Evolutionary conservation across 2,797 vertebrate species (phyloP).

Genomic region (Poecilia picta): DNA sequence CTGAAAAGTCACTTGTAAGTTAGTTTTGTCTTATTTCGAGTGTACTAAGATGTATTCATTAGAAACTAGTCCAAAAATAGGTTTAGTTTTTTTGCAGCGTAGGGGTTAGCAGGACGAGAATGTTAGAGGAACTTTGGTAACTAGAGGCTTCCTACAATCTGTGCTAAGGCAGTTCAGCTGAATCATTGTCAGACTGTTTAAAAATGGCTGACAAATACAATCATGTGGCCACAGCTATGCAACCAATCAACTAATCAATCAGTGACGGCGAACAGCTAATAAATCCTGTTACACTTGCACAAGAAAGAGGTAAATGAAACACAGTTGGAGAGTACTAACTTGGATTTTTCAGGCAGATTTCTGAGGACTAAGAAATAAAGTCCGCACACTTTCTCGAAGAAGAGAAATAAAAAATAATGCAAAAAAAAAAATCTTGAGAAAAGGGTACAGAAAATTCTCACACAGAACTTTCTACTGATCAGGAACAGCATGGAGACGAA

Average conservation of each 20-base stretch:
- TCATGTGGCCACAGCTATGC: conserved; percentile 33
- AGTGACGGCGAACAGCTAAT: conserved; percentile 18
- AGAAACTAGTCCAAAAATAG: too few relatives aligned
- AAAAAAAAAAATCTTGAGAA: conserved; percentile 14
- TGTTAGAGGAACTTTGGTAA: conserved; percentile 77
- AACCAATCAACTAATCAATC: conserved; percentile 22
- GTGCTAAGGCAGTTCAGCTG: conserved; percentile 23
- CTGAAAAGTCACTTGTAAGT: too few relatives aligned
- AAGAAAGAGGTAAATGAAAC: conserved; percentile 11
- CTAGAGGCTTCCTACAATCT: conserved; percentile 50
- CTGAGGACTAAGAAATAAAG: neutral
- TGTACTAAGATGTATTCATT: too few relatives aligned
- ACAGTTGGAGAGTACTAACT: neutral
- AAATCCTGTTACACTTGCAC: conserved; percentile 3
- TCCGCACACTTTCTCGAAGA: conserved; percentile 16
- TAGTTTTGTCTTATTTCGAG: too few relatives aligned
- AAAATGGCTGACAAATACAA: conserved; percentile 47
- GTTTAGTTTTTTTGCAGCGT: too few relatives aligned
- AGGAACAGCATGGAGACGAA: conserved; percentile 24
- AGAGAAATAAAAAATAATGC: conserved; percentile 5
- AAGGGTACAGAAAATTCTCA: conserved; percentile 53
- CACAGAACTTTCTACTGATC: conserved; percentile 58
- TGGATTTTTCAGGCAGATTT: conserved; percentile 7
- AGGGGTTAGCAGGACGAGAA: conserved; percentile 63
- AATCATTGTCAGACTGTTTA: conserved; percentile 20